Conservation (phyloP, 2,888 invertebrate species). For the Cosmorhoe ocellata region DNA sequence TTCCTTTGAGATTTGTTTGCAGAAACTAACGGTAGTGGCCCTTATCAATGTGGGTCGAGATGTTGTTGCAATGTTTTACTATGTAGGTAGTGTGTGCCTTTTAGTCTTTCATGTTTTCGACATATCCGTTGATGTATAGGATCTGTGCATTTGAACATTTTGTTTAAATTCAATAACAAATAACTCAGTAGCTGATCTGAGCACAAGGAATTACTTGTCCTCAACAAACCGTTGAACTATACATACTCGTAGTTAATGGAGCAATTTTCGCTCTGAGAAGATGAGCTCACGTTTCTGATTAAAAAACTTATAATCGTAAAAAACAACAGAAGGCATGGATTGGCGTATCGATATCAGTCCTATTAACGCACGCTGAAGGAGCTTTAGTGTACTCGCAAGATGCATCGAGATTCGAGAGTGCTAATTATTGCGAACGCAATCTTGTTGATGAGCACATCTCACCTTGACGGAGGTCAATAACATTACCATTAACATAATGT, state of each 20-base stretch:
- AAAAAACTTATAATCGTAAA: slow-evolving; percentile 32
- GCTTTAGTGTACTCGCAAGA: slow-evolving; percentile 42
- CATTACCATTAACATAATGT: slow-evolving; percentile 48
- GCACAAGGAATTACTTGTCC: not conserved
- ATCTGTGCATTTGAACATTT: too few relatives aligned
- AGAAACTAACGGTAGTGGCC: slow-evolving; percentile 46
- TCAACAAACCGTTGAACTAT: not conserved
- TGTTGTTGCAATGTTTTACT: slow-evolving; percentile 62
- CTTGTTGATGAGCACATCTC: slow-evolving; percentile 59
- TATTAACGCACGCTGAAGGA: slow-evolving; percentile 43
- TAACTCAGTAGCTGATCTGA: too few relatives aligned
- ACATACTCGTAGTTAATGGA: too few relatives aligned
- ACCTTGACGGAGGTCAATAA: slow-evolving; percentile 66
- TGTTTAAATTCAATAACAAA: too few relatives aligned
- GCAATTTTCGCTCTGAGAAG: slow-evolving; percentile 15
- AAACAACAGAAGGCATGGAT: slow-evolving; percentile 33
- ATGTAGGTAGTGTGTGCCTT: slow-evolving; percentile 38
- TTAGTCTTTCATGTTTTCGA: slow-evolving; percentile 30
- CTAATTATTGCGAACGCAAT: slow-evolving; percentile 55
- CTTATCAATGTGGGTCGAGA: slow-evolving; percentile 74
- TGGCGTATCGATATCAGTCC: slow-evolving; percentile 43
- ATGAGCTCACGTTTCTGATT: slow-evolving; percentile 37
- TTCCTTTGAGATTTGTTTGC: slow-evolving; percentile 50
- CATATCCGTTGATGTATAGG: not conserved
- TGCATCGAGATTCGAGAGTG: slow-evolving; percentile 49